A percentile compares a stretch with the other conserved stretches of the same genome.
Conservation (phyloP, 2,113 vertebrate species). For the Psilopogon haemacephalus region DNA sequence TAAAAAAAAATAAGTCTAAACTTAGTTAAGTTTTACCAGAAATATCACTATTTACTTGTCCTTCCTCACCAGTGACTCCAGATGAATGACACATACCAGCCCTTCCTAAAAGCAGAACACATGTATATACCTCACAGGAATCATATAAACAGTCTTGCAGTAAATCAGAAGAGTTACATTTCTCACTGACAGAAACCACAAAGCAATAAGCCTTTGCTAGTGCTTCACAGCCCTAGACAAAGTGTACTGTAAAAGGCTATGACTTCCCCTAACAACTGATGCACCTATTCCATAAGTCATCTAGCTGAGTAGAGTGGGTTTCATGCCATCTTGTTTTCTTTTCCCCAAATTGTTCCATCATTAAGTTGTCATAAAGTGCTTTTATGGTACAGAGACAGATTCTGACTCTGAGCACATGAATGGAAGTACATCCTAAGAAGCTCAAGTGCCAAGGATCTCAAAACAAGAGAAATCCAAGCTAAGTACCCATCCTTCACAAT, state of each 20-base stretch:
- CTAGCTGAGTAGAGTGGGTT: neutral
- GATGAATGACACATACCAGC: fast-evolving
- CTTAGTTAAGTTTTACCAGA: neutral
- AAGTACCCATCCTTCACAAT: neutral
- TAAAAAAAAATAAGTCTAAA: no score
- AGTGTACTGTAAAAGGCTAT: neutral
- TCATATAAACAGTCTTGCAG: neutral
- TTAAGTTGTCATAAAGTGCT: neutral
- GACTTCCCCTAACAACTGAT: neutral
- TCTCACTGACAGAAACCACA: neutral
- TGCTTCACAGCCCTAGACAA: neutral
- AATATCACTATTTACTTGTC: neutral
- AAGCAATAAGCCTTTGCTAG: neutral
- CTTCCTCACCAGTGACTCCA: neutral
- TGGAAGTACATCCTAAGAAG: neutral
- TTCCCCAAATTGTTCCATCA: neutral
- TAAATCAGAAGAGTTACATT: neutral
- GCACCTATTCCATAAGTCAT: neutral
- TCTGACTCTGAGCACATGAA: neutral
- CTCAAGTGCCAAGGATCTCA: neutral
- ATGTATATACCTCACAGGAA: neutral
- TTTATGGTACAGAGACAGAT: neutral
- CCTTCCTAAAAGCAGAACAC: neutral
- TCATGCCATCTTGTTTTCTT: neutral
- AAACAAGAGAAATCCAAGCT: neutral